A percentile compares a stretch with the other conserved stretches of the same genome.
Conservation (phyloP, 2,888 invertebrate species). For the Alloscopus bannaensis region DNA sequence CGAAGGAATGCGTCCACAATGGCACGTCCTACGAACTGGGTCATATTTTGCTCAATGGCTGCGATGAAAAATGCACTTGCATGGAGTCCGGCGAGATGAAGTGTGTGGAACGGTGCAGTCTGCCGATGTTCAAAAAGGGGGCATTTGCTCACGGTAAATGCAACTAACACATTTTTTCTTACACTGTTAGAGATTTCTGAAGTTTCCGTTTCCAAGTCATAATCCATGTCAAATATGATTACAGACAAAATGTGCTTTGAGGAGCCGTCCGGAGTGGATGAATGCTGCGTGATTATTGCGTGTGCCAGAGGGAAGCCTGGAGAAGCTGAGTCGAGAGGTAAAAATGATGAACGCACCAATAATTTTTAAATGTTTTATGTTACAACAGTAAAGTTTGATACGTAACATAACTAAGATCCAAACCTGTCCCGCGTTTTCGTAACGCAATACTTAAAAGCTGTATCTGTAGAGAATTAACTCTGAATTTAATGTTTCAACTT, state of each 20-base stretch:
- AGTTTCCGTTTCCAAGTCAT: too few species aligned
- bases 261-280: conserved; percentile 79
- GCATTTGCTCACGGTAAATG: conserved; percentile 79
- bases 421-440: too few species aligned
- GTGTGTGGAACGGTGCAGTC: conserved; percentile 84
- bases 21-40: conserved; percentile 76
- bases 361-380: too few species aligned
- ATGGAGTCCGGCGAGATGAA: conserved; percentile 80
- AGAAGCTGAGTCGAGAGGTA: conserved; percentile 68
- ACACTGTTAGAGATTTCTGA: too few species aligned
- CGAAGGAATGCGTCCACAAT: conserved; percentile 68
- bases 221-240: too few species aligned
- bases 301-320: conserved; percentile 67
- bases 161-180: too few species aligned
- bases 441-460: conserved; percentile 1
- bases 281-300: conserved; percentile 75
- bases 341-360: neutral
- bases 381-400: too few species aligned
- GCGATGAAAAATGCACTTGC: conserved; percentile 87
- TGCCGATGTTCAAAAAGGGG: conserved; percentile 83
- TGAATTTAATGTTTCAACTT: neutral
- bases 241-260: conserved; percentile 86
- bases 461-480: too few species aligned
- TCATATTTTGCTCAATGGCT: conserved; percentile 83
- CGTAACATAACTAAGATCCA: too few species aligned